Evolutionary conservation across 2,113 vertebrate species (phyloP).

Genomic region (Natator depressus): DNA sequence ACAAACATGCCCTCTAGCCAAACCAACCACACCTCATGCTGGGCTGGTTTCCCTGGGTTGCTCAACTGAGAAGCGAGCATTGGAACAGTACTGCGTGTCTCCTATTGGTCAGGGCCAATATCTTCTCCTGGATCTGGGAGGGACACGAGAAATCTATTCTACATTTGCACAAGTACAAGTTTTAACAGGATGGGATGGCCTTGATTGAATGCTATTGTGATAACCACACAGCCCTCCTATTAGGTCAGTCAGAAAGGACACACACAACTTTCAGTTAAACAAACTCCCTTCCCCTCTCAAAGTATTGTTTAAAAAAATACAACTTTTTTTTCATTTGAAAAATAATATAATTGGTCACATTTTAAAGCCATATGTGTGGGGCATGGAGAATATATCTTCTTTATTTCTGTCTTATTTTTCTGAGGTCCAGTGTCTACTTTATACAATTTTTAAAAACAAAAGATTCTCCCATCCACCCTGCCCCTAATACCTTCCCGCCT

Average conservation of each 20-base stretch:
- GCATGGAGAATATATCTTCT: constrained; percentile 42
- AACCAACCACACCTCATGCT: neutral
- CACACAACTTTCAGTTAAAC: constrained; percentile 34
- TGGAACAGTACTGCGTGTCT: neutral
- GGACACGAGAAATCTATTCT: neutral
- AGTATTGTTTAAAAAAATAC: constrained; percentile 67
- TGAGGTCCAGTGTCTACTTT: constrained; percentile 13
- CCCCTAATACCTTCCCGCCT: neutral
- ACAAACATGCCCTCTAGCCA: neutral
- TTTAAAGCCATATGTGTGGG: constrained; percentile 27
- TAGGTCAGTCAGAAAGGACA: constrained; percentile 36
- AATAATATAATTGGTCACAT: constrained; percentile 41
- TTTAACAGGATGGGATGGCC: constrained; percentile 7
- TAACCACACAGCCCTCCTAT: neutral
- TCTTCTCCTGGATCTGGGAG: neutral
- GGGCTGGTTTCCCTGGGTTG: neutral
- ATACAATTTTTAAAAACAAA: neutral
- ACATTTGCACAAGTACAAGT: accelerated
- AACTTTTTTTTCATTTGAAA: constrained; percentile 43
- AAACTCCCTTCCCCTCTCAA: neutral
- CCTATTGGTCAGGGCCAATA: neutral
- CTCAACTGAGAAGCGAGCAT: neutral
- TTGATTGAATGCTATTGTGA: constrained; percentile 11
- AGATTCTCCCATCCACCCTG: accelerated
- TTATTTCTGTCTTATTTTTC: constrained; percentile 39